Evolutionary conservation across 1,140 invertebrate species (phyloP).

Genomic region (Macrocentrus cingulum): DNA sequence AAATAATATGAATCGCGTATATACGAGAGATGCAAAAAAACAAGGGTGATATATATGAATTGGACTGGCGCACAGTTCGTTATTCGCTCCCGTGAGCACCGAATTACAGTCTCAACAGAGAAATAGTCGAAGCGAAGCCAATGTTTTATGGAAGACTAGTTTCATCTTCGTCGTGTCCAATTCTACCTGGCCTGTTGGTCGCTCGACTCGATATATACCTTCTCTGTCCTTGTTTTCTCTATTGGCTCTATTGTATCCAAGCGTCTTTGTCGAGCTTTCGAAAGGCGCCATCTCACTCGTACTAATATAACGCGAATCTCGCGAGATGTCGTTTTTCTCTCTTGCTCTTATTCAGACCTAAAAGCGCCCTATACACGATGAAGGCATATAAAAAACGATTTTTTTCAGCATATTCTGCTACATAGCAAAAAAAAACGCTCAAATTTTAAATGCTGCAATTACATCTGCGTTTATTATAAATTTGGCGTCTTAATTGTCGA

Average conservation of each 20-base stretch:
- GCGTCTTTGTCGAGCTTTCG: constrained; percentile 10
- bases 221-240: constrained; percentile 27
- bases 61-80: no score
- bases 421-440: constrained; percentile 11
- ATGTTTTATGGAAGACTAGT: constrained; percentile 18
- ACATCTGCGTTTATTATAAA: constrained; percentile 24
- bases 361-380: no score
- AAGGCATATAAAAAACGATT: no score
- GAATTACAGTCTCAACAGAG: not conserved
- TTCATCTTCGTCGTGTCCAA: constrained; percentile 17
- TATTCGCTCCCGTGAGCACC: no score
- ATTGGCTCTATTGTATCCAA: constrained; percentile 33
- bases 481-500: constrained; percentile 26
- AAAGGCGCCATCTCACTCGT: constrained; percentile 15
- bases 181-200: constrained; percentile 23
- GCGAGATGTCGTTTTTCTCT: constrained; percentile 2
- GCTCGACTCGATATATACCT: constrained; percentile 15
- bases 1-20: no score
- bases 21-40: no score
- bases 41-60: no score
- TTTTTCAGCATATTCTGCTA: no score
- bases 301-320: not conserved
- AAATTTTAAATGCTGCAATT: constrained; percentile 22
- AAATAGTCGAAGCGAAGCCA: constrained; percentile 1
- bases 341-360: constrained; percentile 12